Percentiles rank a stretch among this genome's conserved stretches.
phyloP scores from a whole-genome alignment of 2,113 vertebrate species.

The Eretmochelys imbricata region DNA sequence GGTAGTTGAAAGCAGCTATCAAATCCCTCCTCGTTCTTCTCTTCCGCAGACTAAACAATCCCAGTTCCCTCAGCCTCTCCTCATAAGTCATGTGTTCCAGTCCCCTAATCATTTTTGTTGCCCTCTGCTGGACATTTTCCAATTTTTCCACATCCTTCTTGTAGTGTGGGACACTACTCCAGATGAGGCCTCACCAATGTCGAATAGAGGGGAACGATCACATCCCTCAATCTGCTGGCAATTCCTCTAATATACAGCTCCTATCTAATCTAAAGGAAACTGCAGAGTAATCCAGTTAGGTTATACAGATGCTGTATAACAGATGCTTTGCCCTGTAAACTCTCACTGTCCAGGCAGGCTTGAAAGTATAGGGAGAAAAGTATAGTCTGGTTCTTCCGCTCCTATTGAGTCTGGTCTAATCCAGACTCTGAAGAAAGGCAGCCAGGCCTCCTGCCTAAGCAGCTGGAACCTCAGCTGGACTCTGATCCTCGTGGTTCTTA shows the following conservation, averaged over 20 bases:
- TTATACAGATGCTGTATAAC: not conserved
- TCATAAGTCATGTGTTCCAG: no score
- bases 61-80: no score
- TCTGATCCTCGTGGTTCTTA: not conserved
- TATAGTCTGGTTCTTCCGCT: not conserved
- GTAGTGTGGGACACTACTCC: no score
- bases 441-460: not conserved
- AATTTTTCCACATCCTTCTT: no score
- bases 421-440: not conserved
- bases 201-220: no score
- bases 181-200: no score
- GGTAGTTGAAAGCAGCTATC: no score
- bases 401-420: not conserved
- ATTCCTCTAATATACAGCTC: not conserved
- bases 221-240: no score
- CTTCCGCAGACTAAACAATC: no score
- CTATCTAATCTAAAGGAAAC: not conserved
- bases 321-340: not conserved
- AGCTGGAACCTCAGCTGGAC: not conserved
- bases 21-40: no score
- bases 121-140: no score
- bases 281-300: accelerated
- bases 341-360: not conserved
- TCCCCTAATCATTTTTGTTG: no score
- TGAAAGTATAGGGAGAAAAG: not conserved